Base-by-base conservation (phyloP, 2,797 vertebrate species). In the Melanotaenia nigrans region DNA sequence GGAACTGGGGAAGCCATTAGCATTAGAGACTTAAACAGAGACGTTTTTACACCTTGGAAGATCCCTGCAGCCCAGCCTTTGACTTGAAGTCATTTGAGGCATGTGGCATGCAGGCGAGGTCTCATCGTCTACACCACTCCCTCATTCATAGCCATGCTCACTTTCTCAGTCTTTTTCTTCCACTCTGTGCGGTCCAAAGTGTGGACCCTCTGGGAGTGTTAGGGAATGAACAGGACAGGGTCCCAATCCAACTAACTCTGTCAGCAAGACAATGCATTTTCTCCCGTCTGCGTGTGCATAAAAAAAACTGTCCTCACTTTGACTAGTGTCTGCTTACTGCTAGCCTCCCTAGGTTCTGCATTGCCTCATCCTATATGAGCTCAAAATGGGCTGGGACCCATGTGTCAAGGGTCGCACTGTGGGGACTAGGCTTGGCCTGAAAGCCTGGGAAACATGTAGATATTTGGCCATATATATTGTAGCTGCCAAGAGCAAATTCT, bases 331-430 rank as follows among this genome's bases (percentile, higher is more conserved):
- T 87, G 86, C 88, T 85, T 77, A 79, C 87, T 90, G 82, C 87
- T 87, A 82, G 78, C 84, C 90, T 92, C 89, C 85, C 78, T 74
- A 65, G 83, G 88, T 91, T 79, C 84, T 88, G 84, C 84, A 90
- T 91, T 93, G 90, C 88, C 89, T 94, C 92, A 93, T 92, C 87
- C 86, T 83, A 90, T 87, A 92, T 90, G 90, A 92, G 90, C 89
- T 93, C 90, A 92, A 94, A 94, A 85, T 88, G 85, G 89, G 89
- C 91, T 87, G 90, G 90, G 90, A 90, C 90, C 88, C 87, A 89
- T 92, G 90, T 92, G 92, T 93, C 92, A 92, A 68, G 85, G 93
- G 92, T 93, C 87, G 78, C 85, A 91, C 92, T 92, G 85, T 90
- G 70, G 92, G 90, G 91, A 92, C 90, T 92, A 89, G 90, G 90